Base-by-base conservation (phyloP, 2,888 invertebrate genomes). In the Crioceris asparagi region DNA sequence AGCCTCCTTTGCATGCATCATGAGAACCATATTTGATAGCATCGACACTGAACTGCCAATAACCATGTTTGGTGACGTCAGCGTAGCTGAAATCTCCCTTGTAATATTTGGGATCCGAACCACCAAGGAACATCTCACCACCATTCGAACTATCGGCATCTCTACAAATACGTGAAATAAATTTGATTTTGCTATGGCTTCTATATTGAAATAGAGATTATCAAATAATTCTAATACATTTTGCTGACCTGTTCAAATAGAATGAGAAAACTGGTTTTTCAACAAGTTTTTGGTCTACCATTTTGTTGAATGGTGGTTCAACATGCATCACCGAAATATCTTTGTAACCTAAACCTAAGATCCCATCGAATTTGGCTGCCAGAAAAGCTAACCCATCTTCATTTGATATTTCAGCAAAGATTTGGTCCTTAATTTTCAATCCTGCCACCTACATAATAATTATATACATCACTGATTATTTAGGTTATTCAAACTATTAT, bases 321-420 rank as follows among this genome's bases (percentile, higher is more conserved):
- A 97, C 93, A 40, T 81, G 77, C 68, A 93, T 92, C 42, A 96
- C 93, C 0, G 96, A 74, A 57, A 98, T 94, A 17, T 77, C 77
- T 51, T 74, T 73, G 65, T 88, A 97, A 1, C 77, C 94, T 77
- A 97, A 78, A 43, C 97, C 97, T 37, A 98, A 75, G 58, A 98
- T 97, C 43, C 98, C 94, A 67, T 99, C 98, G 67, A 98, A 98
- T 70, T 96, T 96, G 44, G 96, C 98, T 29, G 94, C 94, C 17
- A 98, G 88, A 69, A 99, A 98, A n/a, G 92, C 83, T 15, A 86
- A 65, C 36, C 98, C 97, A 1, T 97, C 97, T 68, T 99, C 94
- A 54, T 79, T 80, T 43, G 88, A 62, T 2, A 97, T 97, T 70
- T 98, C 97, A 6, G 92, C 97, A 69, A 98, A 98, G 16, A 88